Conservation (phyloP, 2,888 invertebrate species). For the Octodonta nipae region DNA sequence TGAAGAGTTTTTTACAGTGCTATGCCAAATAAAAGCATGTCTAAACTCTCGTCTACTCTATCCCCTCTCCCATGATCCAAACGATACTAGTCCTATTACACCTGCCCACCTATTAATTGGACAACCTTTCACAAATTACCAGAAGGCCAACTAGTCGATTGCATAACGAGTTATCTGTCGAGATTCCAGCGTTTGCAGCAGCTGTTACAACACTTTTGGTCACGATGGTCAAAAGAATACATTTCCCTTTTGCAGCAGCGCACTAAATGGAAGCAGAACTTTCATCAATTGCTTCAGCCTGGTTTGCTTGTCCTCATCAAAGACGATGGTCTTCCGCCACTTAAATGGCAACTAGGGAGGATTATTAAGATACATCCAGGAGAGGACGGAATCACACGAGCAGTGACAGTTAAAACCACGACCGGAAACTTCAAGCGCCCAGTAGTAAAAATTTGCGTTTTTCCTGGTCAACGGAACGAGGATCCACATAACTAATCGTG, state of each 20-base stretch:
- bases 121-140: conserved; percentile 2
- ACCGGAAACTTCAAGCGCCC: not conserved
- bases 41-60: conserved; percentile 20
- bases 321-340: conserved; percentile 1
- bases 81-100: conserved; percentile 10
- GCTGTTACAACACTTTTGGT: conserved; percentile 6
- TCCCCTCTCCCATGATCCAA: conserved; percentile 11
- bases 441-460: not conserved
- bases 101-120: conserved; percentile 8
- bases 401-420: not conserved
- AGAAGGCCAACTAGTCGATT: not conserved
- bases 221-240: conserved; percentile 6
- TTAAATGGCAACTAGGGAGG: conserved; percentile 1
- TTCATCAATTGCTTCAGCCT: not conserved
- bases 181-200: no score
- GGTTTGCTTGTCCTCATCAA: conserved; percentile 1
- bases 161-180: no score
- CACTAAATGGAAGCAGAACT: conserved; percentile 4
- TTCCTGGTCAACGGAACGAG: not conserved
- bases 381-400: not conserved
- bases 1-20: conserved; percentile 18
- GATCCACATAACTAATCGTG: no score
- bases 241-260: conserved; percentile 5
- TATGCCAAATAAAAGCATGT: conserved; percentile 17
- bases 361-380: not conserved